These are phyloP conservation scores for Agraylea sexmaculata DNA, from an alignment of 1,140 invertebrate species.

Conservation along the genomic window DNA sequence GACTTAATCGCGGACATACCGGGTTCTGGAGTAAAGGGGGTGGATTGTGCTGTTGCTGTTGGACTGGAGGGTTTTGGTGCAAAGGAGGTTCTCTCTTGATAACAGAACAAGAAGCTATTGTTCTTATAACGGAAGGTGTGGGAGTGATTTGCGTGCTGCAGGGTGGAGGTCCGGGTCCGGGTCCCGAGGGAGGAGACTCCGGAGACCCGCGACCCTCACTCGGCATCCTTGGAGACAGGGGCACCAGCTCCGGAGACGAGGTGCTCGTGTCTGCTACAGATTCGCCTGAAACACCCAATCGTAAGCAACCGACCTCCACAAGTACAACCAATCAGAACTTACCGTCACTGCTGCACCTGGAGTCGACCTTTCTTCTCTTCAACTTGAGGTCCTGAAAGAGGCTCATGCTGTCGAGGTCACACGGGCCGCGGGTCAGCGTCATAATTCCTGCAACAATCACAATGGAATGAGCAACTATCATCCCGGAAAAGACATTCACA, in stretches of 20 bases:
- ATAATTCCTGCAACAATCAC: conserved; percentile 73
- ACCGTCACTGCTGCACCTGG: conserved; percentile 90
- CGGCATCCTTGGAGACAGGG: conserved; percentile 61
- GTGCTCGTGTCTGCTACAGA: conserved; percentile 82
- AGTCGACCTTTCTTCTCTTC: conserved; percentile 93
- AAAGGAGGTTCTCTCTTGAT: conserved; percentile 27
- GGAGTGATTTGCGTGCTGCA: conserved; percentile 24
- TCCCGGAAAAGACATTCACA: too few species aligned
- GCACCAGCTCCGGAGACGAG: conserved; percentile 71
- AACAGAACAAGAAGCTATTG: conserved; percentile 37
- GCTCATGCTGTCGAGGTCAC: conserved; percentile 94
- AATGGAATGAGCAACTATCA: too few species aligned
- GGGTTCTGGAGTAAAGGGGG: conserved; percentile 25
- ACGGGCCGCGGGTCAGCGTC: conserved; percentile 88
- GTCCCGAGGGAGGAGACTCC: conserved; percentile 23
- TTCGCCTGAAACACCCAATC: conserved; percentile 51
- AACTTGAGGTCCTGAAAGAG: conserved; percentile 96
- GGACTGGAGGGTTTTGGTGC: conserved; percentile 1
- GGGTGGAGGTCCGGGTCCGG: conserved; percentile 18
- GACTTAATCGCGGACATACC: conserved; percentile 28
- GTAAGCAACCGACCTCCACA: not conserved
- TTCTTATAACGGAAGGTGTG: conserved; percentile 41
- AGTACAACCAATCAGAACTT: conserved; percentile 30
- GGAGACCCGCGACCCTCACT: conserved; percentile 38
- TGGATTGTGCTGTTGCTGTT: conserved; percentile 13